Conservation (phyloP, 2,888 invertebrate genomes). For the Ormyrus rosae region DNA sequence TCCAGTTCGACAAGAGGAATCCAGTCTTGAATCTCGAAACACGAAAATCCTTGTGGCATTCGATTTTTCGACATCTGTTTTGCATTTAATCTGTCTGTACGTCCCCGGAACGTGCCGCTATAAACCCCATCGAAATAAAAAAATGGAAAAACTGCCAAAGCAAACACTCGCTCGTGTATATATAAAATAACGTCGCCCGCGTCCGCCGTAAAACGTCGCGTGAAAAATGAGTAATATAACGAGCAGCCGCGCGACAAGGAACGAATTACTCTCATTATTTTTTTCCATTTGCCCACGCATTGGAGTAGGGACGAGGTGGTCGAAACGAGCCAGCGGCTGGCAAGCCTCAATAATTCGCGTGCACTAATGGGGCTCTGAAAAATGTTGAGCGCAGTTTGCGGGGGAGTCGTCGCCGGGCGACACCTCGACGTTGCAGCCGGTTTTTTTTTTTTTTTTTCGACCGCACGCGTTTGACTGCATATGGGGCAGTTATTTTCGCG, state of each 20-base stretch:
- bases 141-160: no score
- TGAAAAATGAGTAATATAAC: neutral
- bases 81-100: neutral
- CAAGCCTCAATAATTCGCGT: neutral
- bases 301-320: constrained; percentile 1
- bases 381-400: neutral
- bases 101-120: no score
- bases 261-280: constrained; percentile 65
- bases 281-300: constrained; percentile 44
- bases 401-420: neutral
- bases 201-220: neutral
- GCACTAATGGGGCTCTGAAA: constrained; percentile 7
- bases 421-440: no score
- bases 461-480: no score
- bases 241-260: constrained; percentile 47
- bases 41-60: neutral
- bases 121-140: no score
- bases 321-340: neutral
- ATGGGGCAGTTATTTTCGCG: neutral
- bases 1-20: constrained; percentile 12
- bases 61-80: neutral
- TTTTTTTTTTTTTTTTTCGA: no score
- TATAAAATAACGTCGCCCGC: no score
- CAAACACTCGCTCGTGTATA: no score
- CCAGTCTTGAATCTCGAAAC: neutral